phyloP scores from a whole-genome alignment of 2,888 invertebrate species.

The Cephus spinipes region DNA sequence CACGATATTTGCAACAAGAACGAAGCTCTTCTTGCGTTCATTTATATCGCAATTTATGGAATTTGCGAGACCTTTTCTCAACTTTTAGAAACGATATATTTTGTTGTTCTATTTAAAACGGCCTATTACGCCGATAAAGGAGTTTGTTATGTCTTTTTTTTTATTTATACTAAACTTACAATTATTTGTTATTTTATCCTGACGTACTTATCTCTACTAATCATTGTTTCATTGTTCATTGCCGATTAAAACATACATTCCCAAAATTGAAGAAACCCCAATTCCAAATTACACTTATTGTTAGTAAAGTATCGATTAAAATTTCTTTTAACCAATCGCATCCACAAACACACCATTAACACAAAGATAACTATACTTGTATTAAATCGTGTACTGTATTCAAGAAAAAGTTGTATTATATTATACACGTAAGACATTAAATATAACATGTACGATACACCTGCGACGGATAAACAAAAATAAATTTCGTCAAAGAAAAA shows the following conservation, averaged over 20 bases:
- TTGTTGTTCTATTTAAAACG: neutral
- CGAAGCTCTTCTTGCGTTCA: neutral
- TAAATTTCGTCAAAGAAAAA: constrained; percentile 26
- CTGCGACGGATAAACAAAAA: constrained; percentile 13
- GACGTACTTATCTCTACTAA: neutral
- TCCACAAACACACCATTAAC: neutral
- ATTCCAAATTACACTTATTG: neutral
- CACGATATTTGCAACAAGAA: neutral
- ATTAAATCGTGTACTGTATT: neutral
- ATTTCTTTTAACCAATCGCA: neutral
- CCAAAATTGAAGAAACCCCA: neutral
- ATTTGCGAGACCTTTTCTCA: neutral
- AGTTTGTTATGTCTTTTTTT: neutral
- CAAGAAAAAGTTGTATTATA: constrained; percentile 21
- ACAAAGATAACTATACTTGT: neutral
- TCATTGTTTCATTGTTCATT: neutral
- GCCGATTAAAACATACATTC: neutral
- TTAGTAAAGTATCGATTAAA: neutral
- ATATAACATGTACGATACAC: constrained; percentile 5
- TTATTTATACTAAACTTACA: neutral
- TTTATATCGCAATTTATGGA: neutral
- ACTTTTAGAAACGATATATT: neutral
- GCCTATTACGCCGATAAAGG: neutral
- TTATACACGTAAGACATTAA: neutral
- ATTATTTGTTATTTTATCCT: neutral